These are phyloP conservation scores for Geophilus truncorum DNA, from an alignment of 2,888 invertebrate genomes.

Conservation along the genomic window DNA sequence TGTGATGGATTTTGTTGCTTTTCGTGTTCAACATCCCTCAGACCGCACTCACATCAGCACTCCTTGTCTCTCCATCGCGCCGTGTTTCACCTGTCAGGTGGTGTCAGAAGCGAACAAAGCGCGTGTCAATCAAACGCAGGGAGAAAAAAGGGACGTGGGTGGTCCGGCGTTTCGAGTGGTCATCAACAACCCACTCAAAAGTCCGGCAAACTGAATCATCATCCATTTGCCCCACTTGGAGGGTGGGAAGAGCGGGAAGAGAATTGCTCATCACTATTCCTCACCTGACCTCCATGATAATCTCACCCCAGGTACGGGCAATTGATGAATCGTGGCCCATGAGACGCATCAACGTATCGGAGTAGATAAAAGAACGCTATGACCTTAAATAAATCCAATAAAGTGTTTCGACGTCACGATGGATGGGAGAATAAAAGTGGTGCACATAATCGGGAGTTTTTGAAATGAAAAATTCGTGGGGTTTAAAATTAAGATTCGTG, in stretches of 20 bases:
- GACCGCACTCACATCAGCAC: not conserved
- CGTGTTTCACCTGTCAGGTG: conserved; percentile 10
- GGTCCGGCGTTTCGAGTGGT: not conserved
- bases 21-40: not conserved
- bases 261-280: not conserved
- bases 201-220: not conserved
- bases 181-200: not conserved
- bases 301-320: not conserved
- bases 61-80: not conserved
- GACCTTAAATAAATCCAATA: not conserved
- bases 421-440: no score
- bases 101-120: not conserved
- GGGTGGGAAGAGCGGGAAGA: no score
- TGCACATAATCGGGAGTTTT: no score
- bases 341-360: not conserved
- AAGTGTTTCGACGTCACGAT: not conserved
- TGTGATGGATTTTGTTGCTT: not conserved
- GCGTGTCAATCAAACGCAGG: not conserved
- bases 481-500: no score
- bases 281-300: not conserved
- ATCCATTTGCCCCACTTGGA: not conserved
- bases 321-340: not conserved
- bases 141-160: not conserved
- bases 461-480: no score
- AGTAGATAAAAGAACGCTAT: not conserved